These are phyloP conservation scores for Ephydatia muelleri DNA, from an alignment of 37 sponge, comb jelly and placozoan genomes.

Conservation along the genomic window DNA sequence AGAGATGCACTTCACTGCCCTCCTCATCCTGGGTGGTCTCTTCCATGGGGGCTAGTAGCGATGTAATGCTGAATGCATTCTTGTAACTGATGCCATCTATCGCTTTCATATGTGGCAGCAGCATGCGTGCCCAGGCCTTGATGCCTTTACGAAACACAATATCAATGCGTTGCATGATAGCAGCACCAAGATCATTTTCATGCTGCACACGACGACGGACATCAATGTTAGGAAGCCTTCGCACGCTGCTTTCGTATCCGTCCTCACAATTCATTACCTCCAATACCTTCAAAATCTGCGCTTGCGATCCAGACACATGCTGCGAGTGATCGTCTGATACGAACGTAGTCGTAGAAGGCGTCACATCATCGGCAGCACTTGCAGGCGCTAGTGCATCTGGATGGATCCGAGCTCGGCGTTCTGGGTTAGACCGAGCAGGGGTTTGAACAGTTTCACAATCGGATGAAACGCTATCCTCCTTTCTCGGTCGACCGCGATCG, in stretches of 20 bases:
- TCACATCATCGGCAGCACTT: neutral
- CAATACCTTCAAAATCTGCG: neutral
- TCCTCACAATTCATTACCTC: neutral
- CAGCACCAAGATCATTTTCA: too few species aligned
- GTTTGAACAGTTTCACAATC: neutral
- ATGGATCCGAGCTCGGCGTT: neutral
- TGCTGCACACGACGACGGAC: too few species aligned
- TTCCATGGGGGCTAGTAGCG: too few species aligned
- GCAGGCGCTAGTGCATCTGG: neutral
- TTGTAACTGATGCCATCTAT: too few species aligned
- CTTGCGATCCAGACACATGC: neutral
- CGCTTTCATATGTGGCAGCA: too few species aligned
- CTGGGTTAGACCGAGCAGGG: neutral
- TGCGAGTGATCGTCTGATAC: neutral
- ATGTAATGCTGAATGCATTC: too few species aligned
- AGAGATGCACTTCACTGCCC: too few species aligned
- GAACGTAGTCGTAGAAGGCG: neutral
- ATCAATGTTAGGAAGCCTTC: neutral
- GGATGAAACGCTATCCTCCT: neutral
- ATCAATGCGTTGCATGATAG: too few species aligned
- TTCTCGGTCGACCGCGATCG: neutral
- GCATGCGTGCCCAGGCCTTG: too few species aligned
- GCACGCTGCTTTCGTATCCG: conserved; percentile 1
- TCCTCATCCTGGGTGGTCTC: too few species aligned
- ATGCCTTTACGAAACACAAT: too few species aligned